Evolutionary conservation across 2,888 invertebrate genomes (phyloP).

Genomic region (Caradrina kadenii): DNA sequence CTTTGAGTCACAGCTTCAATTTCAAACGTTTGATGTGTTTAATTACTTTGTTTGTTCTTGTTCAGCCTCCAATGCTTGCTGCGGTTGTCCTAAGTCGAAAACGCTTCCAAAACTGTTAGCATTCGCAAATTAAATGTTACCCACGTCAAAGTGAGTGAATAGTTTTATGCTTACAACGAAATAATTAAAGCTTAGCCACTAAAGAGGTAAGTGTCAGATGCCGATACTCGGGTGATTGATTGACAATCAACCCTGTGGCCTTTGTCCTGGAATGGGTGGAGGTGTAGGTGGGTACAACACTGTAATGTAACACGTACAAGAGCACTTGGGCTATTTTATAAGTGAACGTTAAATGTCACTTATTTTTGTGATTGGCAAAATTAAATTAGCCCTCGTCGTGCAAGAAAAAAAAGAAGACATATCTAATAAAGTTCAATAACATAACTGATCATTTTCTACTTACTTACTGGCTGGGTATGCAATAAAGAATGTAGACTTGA

Average conservation of each 20-base stretch:
- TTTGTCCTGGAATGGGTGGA: constrained; percentile 40
- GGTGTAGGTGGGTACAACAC: background rate
- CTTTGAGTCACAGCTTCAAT: constrained; percentile 87
- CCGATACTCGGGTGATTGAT: constrained; percentile 65
- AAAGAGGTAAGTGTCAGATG: constrained; percentile 67
- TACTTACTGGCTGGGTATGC: background rate
- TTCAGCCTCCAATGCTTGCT: constrained; percentile 83
- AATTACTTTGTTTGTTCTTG: constrained; percentile 90
- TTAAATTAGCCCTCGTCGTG: background rate
- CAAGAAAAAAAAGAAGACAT: too few species aligned
- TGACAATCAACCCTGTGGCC: constrained; percentile 45
- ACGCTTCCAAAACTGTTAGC: constrained; percentile 86
- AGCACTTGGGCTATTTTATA: background rate
- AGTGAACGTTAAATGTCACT: background rate
- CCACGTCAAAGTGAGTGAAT: constrained; percentile 88
- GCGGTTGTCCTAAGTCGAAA: constrained; percentile 87
- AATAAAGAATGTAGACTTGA: background rate
- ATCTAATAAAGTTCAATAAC: too few species aligned
- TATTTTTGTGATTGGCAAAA: background rate
- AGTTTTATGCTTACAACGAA: constrained; percentile 85
- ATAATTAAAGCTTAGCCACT: constrained; percentile 79
- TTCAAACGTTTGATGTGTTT: constrained; percentile 89
- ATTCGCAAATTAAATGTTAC: constrained; percentile 88
- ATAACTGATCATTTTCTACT: background rate
- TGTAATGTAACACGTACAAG: constrained; percentile 19